phyloP scores from a whole-genome alignment of 2,797 vertebrate genomes.

The Ptychadena robeensis region DNA sequence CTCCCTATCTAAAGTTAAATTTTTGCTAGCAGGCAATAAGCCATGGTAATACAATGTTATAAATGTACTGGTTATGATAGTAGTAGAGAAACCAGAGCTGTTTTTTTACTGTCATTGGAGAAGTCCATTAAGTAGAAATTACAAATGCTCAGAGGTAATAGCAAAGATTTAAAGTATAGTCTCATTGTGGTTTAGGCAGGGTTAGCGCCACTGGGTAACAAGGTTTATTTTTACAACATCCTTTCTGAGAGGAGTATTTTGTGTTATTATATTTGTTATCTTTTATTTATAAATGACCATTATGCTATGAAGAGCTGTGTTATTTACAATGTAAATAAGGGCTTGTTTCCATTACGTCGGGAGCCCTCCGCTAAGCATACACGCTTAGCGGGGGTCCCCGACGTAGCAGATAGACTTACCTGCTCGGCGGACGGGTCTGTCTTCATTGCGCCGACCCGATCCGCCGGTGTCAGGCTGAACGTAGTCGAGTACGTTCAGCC shows the following conservation, averaged over 20 bases:
- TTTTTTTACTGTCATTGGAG: not conserved
- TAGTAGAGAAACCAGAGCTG: not conserved
- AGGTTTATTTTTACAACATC: not conserved
- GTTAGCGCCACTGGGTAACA: not conserved
- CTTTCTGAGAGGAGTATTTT: not conserved
- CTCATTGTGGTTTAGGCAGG: not conserved
- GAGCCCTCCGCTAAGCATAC: too few relatives aligned
- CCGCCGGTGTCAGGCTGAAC: too few relatives aligned
- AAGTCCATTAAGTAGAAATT: not conserved
- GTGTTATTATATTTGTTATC: too few relatives aligned
- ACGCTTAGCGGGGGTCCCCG: too few relatives aligned
- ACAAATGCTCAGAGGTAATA: not conserved
- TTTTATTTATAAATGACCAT: too few relatives aligned
- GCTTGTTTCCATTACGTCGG: too few relatives aligned
- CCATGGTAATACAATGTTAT: not conserved
- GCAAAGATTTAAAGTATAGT: not conserved
- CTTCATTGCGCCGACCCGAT: too few relatives aligned
- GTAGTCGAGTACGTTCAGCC: too few relatives aligned
- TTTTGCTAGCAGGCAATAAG: not conserved
- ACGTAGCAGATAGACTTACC: too few relatives aligned
- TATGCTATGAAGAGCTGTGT: too few relatives aligned
- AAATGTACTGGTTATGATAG: not conserved
- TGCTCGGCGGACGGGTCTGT: too few relatives aligned
- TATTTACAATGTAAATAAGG: too few relatives aligned
- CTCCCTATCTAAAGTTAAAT: not conserved